Conservation (phyloP, 2,113 vertebrate species). For the Clarias macrocephalus region DNA sequence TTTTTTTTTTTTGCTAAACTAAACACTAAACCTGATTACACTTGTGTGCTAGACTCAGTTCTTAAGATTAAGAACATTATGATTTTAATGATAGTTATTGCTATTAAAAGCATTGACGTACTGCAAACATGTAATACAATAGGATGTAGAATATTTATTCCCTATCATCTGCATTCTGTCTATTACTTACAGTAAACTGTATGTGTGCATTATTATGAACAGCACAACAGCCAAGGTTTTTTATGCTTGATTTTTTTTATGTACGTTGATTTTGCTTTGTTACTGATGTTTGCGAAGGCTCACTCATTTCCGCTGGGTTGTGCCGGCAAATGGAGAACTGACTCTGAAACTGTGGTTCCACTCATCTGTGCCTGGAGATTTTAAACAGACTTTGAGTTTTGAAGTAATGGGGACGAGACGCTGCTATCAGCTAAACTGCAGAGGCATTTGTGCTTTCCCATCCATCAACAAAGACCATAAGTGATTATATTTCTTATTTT, state of each 20-base stretch:
- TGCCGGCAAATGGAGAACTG: conserved; percentile 74
- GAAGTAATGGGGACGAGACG: conserved; percentile 79
- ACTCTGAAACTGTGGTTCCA: conserved; percentile 77
- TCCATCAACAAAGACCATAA: conserved; percentile 77
- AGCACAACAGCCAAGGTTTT: not conserved
- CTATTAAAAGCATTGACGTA: not conserved
- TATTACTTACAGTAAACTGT: not conserved
- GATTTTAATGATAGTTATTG: not conserved
- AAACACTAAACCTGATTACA: no score
- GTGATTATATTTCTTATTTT: conserved; percentile 68
- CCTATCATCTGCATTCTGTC: not conserved
- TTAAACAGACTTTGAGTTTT: conserved; percentile 81
- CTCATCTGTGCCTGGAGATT: conserved; percentile 69
- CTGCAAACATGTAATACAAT: not conserved
- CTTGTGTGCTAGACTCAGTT: not conserved
- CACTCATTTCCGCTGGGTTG: conserved; percentile 81
- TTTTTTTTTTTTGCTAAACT: no score
- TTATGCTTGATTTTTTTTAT: not conserved
- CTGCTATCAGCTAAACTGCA: conserved; percentile 79
- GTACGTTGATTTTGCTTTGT: not conserved
- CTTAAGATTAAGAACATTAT: not conserved
- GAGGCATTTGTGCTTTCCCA: conserved; percentile 79
- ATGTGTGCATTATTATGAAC: not conserved
- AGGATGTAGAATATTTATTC: not conserved
- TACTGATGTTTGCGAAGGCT: conserved; percentile 57